Conservation (phyloP, 2,113 vertebrate genomes). For the Brachirus orientalis region DNA sequence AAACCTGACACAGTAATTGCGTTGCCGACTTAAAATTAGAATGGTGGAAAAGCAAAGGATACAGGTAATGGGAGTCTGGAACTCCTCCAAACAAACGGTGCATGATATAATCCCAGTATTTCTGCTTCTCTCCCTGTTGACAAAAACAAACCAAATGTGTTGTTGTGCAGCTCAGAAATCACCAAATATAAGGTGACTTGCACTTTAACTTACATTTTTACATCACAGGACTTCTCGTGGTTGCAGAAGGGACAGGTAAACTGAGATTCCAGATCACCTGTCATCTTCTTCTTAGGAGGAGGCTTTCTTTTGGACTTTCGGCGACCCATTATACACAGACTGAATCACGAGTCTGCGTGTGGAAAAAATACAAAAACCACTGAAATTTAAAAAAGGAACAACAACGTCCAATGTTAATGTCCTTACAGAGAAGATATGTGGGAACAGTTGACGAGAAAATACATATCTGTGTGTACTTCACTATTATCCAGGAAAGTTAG, state of each 20-base stretch:
- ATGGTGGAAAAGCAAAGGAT: slow-evolving; percentile 51
- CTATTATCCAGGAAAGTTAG: slow-evolving; percentile 16
- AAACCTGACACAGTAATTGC: no score
- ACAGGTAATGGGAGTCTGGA: slow-evolving; percentile 96
- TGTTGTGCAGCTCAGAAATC: not conserved
- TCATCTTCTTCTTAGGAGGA: slow-evolving; percentile 93
- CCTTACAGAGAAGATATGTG: not conserved
- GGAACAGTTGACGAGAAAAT: not conserved
- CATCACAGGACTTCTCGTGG: slow-evolving; percentile 94
- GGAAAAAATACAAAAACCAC: not conserved
- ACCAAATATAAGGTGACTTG: no score
- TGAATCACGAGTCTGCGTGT: not conserved
- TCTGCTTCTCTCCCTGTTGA: slow-evolving; percentile 89
- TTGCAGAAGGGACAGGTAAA: slow-evolving; percentile 96
- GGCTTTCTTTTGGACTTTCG: slow-evolving; percentile 94
- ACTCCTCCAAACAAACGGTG: slow-evolving; percentile 93
- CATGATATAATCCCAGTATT: slow-evolving; percentile 96
- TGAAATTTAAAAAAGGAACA: no score
- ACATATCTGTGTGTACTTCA: not conserved
- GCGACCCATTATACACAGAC: slow-evolving; percentile 84
- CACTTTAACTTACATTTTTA: slow-evolving; percentile 86
- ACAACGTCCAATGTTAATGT: not conserved
- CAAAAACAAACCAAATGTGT: not conserved
- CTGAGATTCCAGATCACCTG: slow-evolving; percentile 90
- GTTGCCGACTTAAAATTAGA: no score